Conservation (phyloP, 2,888 invertebrate genomes). For the Cetonia aurata region DNA sequence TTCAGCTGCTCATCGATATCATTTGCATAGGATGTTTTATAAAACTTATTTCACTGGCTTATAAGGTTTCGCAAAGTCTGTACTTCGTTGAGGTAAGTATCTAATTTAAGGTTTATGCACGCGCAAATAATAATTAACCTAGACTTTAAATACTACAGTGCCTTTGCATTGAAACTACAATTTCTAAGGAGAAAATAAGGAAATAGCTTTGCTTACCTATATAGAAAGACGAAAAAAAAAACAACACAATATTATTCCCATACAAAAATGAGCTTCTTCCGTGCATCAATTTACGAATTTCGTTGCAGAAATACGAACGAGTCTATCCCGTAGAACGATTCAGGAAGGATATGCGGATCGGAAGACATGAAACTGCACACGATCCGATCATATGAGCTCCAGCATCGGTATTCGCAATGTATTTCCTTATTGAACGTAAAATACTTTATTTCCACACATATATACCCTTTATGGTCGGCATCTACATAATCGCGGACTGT, state of each 20-base stretch:
- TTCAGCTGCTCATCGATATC: constrained; percentile 24
- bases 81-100: constrained; percentile 21
- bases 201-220: too few species aligned
- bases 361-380: constrained; percentile 11
- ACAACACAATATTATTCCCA: too few species aligned
- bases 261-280: too few species aligned
- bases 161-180: too few species aligned
- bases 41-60: neutral
- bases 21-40: constrained; percentile 17
- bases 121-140: too few species aligned
- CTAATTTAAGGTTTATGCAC: neutral
- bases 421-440: constrained; percentile 36
- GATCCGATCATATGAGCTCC: constrained; percentile 26
- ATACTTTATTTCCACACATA: constrained; percentile 35
- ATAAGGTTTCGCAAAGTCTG: neutral
- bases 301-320: neutral
- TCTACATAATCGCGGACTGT: constrained; percentile 32
- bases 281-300: too few species aligned
- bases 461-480: constrained; percentile 23
- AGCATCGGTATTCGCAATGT: constrained; percentile 23
- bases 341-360: constrained; percentile 17
- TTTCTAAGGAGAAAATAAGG: too few species aligned
- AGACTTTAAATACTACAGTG: too few species aligned
- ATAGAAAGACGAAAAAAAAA: too few species aligned
- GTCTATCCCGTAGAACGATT: constrained; percentile 8